Conservation (phyloP, 2,888 invertebrate species). For the Scrobipalpa costella region DNA sequence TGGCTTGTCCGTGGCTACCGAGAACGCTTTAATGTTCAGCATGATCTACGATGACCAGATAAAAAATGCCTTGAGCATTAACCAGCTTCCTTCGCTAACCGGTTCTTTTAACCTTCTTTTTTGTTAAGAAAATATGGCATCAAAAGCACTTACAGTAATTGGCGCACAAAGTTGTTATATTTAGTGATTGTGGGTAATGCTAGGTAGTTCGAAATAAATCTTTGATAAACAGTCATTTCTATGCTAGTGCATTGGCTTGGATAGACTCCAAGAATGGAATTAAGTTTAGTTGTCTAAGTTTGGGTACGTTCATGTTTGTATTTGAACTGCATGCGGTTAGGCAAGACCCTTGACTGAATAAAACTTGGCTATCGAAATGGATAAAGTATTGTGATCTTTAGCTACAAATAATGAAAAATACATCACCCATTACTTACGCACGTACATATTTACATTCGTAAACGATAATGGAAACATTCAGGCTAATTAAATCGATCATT, state of each 20-base stretch:
- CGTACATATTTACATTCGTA: slow-evolving; percentile 20
- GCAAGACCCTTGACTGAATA: background rate
- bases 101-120: background rate
- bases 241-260: slow-evolving; percentile 10
- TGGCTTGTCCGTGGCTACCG: slow-evolving; percentile 51
- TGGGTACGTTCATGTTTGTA: slow-evolving; percentile 13
- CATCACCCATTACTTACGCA: background rate
- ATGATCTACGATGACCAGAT: slow-evolving; percentile 63
- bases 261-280: slow-evolving; percentile 22
- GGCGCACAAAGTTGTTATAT: slow-evolving; percentile 30
- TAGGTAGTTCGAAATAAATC: slow-evolving; percentile 14
- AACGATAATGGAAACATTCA: slow-evolving; percentile 69
- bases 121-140: background rate
- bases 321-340: slow-evolving; percentile 19
- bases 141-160: slow-evolving; percentile 11
- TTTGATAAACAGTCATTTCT: slow-evolving; percentile 12
- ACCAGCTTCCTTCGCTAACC: slow-evolving; percentile 2
- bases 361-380: background rate
- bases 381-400: background rate
- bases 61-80: slow-evolving; percentile 33
- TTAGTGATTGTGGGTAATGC: slow-evolving; percentile 15
- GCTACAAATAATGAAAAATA: background rate
- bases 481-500: slow-evolving; percentile 74
- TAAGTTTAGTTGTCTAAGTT: slow-evolving; percentile 16
- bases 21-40: slow-evolving; percentile 59